Evolutionary conservation across 2,113 vertebrate species (phyloP), one percentile per base, ranked within the genome.

Genomic region (Ageneiosus marmoratus): DNA sequence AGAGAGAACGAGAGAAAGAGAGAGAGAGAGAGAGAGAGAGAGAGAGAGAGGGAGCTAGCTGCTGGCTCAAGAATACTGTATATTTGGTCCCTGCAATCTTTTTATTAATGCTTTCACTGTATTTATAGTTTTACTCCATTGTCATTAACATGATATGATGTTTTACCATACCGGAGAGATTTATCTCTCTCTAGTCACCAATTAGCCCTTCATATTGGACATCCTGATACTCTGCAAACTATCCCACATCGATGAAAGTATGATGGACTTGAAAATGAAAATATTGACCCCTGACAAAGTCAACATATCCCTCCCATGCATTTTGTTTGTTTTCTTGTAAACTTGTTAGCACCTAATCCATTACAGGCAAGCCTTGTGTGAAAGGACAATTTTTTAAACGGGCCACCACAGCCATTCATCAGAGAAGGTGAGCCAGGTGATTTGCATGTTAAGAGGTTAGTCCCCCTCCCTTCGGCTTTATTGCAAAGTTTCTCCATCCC

Each of bases 401-500:
- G 69, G 84, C 70, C 86, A 81, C 77, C 32, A 67, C 85, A 87
- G 83, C 80, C 87, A 88, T 87, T 88, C 81, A 87, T 92, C 87
- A 89, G 87, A 85, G 88, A 79, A 85, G 74, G 77, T 75, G 73
- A 60, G 55, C 83, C 79, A 83, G 72, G 82, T 82, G 87, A 91
- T 91, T 89, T 88, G 87, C 89, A 92, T 92, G 87, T 88, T 88
- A 86, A 90, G 83, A 90, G 78, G 69, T 87, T 86, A 87, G 87
- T 84, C 81, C 81, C 72, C 84, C 85, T 56, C 81, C 72, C 81
- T 79, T 77, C 65, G 29, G 70, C 82, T 85, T 86, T 86, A 88
- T 89, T 91, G 88, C 88, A 88, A 92, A 89, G 88, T 92, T 91
- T 90, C 86, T 62, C 50, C 86, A 79, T 90, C 87, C 88, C 85